A percentile compares a stretch with the other conserved stretches of the same genome.
These are phyloP conservation scores for Crambe crambe DNA, from an alignment of 37 sponge, comb jelly and placozoan genomes.

Conservation along the genomic window DNA sequence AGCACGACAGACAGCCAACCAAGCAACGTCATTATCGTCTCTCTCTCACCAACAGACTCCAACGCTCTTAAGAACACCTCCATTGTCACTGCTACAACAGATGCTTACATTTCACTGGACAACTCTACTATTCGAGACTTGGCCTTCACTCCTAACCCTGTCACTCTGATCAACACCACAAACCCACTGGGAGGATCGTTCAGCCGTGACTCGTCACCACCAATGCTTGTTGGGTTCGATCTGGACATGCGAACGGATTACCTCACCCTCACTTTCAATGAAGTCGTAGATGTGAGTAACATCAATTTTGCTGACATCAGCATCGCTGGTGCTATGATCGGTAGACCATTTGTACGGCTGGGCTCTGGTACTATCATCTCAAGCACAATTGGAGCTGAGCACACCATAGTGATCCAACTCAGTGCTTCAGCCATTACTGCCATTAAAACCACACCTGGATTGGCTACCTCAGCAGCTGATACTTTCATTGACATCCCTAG, in stretches of 20 bases:
- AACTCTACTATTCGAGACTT: slow-evolving; percentile 58
- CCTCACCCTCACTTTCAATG: slow-evolving; percentile 73
- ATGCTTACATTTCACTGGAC: slow-evolving; percentile 47
- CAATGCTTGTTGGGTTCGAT: slow-evolving; percentile 44
- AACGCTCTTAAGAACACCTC: slow-evolving; percentile 67
- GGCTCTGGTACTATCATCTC: slow-evolving; percentile 30
- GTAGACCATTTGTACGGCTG: slow-evolving; percentile 17
- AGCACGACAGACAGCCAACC: slow-evolving; percentile 39
- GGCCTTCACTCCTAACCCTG: slow-evolving; percentile 62
- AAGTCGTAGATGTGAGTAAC: slow-evolving; percentile 41
- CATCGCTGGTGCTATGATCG: slow-evolving; percentile 7
- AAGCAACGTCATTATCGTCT: slow-evolving; percentile 39
- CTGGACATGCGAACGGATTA: slow-evolving; percentile 67
- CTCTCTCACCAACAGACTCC: slow-evolving; percentile 52
- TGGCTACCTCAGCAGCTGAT: slow-evolving; percentile 31
- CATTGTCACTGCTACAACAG: slow-evolving; percentile 13
- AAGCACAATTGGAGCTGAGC: slow-evolving; percentile 17
- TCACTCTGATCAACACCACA: slow-evolving; percentile 30
- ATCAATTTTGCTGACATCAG: slow-evolving; percentile 47
- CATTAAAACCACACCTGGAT: slow-evolving; percentile 51
- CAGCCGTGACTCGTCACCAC: slow-evolving; percentile 51
- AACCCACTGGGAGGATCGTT: slow-evolving; percentile 56
- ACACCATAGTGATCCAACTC: slow-evolving; percentile 60
- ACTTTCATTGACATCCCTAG: slow-evolving; percentile 34
- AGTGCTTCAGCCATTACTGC: slow-evolving; percentile 36